Conservation (phyloP, 1,140 invertebrate genomes). For the Philaenus spumarius region DNA sequence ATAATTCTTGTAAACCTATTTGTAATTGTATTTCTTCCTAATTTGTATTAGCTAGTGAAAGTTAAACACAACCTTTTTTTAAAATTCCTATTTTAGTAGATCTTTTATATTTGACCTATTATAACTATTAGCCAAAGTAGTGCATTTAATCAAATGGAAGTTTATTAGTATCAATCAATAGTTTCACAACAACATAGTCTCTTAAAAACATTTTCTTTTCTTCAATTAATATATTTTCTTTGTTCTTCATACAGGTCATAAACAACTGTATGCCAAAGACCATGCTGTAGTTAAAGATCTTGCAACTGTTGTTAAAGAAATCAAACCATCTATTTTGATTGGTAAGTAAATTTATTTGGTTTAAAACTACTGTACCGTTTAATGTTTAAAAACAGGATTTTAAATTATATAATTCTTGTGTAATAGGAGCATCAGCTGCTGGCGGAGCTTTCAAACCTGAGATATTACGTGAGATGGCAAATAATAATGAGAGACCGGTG, state of each 20-base stretch:
- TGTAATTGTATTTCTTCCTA: too few species aligned
- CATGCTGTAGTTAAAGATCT: conserved; percentile 68
- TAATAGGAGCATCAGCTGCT: conserved; percentile 77
- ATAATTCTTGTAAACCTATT: too few species aligned
- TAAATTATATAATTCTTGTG: not conserved
- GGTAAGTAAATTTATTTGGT: conserved; percentile 47
- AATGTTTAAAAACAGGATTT: conserved; percentile 5
- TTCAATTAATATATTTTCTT: not conserved
- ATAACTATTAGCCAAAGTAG: too few species aligned
- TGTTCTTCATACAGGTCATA: conserved; percentile 51
- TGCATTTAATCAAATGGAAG: too few species aligned
- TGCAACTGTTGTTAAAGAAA: conserved; percentile 65
- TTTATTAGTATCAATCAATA: too few species aligned
- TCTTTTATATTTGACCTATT: too few species aligned
- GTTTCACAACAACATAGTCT: too few species aligned
- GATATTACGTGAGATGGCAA: conserved; percentile 78
- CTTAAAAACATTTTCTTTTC: too few species aligned
- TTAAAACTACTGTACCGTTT: too few species aligned
- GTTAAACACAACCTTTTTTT: too few species aligned
- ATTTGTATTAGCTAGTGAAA: too few species aligned
- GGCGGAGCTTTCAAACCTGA: conserved; percentile 81
- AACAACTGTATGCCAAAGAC: conserved; percentile 76
- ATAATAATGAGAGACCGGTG: conserved; percentile 78
- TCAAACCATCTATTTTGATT: conserved; percentile 81
- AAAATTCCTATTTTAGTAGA: too few species aligned